Evolutionary conservation across 2,113 vertebrate genomes (phyloP).

Genomic region (Epinephelus cyanopodus): DNA sequence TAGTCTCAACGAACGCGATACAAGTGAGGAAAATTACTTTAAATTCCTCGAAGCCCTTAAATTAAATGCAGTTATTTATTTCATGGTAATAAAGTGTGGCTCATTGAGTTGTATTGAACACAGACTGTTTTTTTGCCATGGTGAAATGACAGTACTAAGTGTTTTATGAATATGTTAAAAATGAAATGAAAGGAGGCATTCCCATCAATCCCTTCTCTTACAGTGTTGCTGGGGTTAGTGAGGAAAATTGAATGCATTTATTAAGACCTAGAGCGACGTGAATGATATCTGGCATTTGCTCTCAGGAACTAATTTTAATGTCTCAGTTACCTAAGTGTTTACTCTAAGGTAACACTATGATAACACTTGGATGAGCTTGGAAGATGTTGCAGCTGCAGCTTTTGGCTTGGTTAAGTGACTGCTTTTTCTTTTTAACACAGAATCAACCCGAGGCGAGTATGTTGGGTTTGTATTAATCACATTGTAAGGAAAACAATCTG

Average conservation of each 20-base stretch:
- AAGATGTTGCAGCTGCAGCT: slow-evolving; percentile 16
- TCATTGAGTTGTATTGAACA: slow-evolving; percentile 3
- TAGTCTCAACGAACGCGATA: slow-evolving; percentile 1
- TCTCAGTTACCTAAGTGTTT: neutral
- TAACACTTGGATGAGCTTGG: slow-evolving; percentile 8
- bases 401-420: neutral
- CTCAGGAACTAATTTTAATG: neutral
- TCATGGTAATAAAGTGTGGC: slow-evolving; percentile 1
- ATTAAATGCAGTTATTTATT: slow-evolving; percentile 21
- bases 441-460: neutral
- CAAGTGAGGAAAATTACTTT: slow-evolving; percentile 14
- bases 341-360: neutral
- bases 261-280: neutral
- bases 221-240: neutral
- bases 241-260: neutral
- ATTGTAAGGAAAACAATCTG: neutral
- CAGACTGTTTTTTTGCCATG: neutral
- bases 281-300: slow-evolving; percentile 8
- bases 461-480: neutral
- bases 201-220: neutral
- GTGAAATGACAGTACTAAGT: slow-evolving; percentile 10
- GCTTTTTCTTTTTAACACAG: neutral
- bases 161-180: slow-evolving; percentile 22
- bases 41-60: slow-evolving; percentile 6
- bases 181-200: slow-evolving; percentile 4